Conservation (phyloP, 2,113 vertebrate species). For the Marmota monax region DNA sequence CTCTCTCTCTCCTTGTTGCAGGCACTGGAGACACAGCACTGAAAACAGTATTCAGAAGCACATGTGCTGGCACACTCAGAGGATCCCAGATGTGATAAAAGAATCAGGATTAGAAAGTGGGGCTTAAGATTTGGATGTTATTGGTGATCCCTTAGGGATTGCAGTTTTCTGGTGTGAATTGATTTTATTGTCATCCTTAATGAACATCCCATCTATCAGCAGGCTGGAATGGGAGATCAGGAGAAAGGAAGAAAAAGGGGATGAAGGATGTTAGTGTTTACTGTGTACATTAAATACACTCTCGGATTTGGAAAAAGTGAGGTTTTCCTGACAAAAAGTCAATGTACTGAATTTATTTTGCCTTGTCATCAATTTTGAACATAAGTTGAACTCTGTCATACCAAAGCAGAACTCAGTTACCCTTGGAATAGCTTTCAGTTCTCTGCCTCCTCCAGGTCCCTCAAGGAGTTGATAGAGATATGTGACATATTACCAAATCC, state of each 20-base stretch:
- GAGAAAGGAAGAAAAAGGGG: neutral
- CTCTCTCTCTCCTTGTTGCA: too few species aligned
- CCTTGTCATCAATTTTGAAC: neutral
- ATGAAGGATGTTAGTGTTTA: too few species aligned
- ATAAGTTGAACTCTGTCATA: neutral
- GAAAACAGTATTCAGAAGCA: neutral
- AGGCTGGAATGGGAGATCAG: too few species aligned
- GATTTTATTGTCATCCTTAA: neutral
- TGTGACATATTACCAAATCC: accelerated
- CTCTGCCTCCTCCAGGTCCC: neutral
- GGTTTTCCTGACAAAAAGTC: neutral
- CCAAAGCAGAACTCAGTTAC: neutral
- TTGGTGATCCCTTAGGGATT: neutral
- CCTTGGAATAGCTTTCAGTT: too few species aligned
- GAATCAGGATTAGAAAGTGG: neutral
- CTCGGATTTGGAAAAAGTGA: neutral
- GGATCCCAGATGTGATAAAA: neutral
- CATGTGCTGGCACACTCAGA: neutral
- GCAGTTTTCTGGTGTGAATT: neutral
- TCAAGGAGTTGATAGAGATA: neutral
- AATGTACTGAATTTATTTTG: neutral
- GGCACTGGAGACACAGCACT: neutral
- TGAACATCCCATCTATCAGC: neutral
- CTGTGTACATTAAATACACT: neutral
- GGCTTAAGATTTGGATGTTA: neutral